Evolutionary conservation across 2,888 invertebrate genomes (phyloP).

Genomic region (Tachina fera): DNA sequence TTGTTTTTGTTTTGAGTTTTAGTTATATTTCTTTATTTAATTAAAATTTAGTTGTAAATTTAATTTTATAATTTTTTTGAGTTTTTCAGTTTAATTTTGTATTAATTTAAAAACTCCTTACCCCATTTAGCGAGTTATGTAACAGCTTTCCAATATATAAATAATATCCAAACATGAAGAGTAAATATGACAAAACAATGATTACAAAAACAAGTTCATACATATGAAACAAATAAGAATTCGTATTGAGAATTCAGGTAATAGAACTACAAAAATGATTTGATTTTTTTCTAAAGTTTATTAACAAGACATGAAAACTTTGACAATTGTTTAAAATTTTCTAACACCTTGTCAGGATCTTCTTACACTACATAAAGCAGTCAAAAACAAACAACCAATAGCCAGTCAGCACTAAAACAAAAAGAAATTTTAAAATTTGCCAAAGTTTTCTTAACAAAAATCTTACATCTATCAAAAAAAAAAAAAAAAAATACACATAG

Average conservation of each 20-base stretch:
- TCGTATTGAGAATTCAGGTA: slow-evolving; percentile 31
- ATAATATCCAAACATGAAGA: slow-evolving; percentile 30
- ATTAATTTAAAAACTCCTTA: slow-evolving; percentile 62
- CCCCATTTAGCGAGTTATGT: slow-evolving; percentile 69
- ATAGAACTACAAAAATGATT: slow-evolving; percentile 76
- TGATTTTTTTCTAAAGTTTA: slow-evolving; percentile 81
- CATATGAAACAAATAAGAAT: slow-evolving; percentile 34
- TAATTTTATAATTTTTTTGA: not conserved
- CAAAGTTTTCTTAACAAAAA: slow-evolving; percentile 75
- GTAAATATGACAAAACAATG: slow-evolving; percentile 47
- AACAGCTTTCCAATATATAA: slow-evolving; percentile 67
- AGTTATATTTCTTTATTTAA: not conserved
- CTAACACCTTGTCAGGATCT: slow-evolving; percentile 6
- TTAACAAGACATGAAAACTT: slow-evolving; percentile 75
- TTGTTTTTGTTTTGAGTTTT: slow-evolving; percentile 28
- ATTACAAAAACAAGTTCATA: slow-evolving; percentile 48
- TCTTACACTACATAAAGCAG: slow-evolving; percentile 2
- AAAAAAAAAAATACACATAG: not conserved
- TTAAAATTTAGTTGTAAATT: slow-evolving; percentile 32
- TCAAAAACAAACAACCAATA: not conserved
- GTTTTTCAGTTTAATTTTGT: slow-evolving; percentile 21
- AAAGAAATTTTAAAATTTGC: slow-evolving; percentile 77
- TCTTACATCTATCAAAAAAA: slow-evolving; percentile 1
- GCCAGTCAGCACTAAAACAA: not conserved
- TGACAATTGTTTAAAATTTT: slow-evolving; percentile 78